Percentiles rank a stretch among this genome's conserved stretches.
These are phyloP conservation scores for Megathymus violae DNA, from an alignment of 1,140 invertebrate species.

Conservation along the genomic window DNA sequence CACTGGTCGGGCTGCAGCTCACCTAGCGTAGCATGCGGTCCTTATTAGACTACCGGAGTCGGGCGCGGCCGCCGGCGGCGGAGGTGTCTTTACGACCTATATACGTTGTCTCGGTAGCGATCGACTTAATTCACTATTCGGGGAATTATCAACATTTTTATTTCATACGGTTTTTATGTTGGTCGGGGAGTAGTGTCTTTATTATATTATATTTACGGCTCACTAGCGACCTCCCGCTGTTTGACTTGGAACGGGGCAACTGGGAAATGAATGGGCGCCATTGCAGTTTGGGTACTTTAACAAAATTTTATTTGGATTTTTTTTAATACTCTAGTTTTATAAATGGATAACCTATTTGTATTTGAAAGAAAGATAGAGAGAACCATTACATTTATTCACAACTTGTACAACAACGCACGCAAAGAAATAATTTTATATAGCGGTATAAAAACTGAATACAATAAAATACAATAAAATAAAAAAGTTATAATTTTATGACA, in stretches of 20 bases:
- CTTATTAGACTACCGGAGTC: constrained; percentile 27
- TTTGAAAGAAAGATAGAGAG: too few relatives aligned
- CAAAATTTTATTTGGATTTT: too few relatives aligned
- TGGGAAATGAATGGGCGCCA: too few relatives aligned
- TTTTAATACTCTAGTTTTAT: too few relatives aligned
- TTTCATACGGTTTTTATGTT: constrained; percentile 29
- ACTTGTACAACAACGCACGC: too few relatives aligned
- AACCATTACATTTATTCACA: too few relatives aligned
- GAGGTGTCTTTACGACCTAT: constrained; percentile 11
- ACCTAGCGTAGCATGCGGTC: constrained; percentile 19
- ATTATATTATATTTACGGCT: constrained; percentile 31
- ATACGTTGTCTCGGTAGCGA: constrained; percentile 24
- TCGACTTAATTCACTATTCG: constrained; percentile 34
- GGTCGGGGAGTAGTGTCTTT: constrained; percentile 13
- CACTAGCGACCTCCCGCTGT: constrained; percentile 27
- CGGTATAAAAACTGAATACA: too few relatives aligned
- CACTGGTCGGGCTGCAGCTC: background rate
- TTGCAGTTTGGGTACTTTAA: too few relatives aligned
- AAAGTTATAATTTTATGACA: too few relatives aligned
- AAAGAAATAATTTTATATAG: too few relatives aligned
- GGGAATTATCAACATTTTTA: constrained; percentile 31
- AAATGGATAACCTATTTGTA: too few relatives aligned
- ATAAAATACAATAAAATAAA: too few relatives aligned
- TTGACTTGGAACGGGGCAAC: constrained; percentile 3
- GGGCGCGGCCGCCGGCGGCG: background rate